These are phyloP conservation scores for Myioborus miniatus DNA, from an alignment of 2,797 vertebrate species.

Conservation along the genomic window DNA sequence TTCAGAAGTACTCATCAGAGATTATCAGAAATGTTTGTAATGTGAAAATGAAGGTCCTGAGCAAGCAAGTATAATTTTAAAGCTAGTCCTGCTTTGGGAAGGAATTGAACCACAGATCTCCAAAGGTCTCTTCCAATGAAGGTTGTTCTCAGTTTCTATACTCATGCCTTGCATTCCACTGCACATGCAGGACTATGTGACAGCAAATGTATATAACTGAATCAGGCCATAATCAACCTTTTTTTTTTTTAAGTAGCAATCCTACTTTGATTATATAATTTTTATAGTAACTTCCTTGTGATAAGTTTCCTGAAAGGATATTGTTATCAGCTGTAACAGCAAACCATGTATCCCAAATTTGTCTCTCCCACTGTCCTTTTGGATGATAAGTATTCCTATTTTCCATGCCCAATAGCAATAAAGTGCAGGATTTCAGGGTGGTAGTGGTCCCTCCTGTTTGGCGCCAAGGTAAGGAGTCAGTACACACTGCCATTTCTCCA, in stretches of 20 bases:
- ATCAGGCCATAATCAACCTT: not conserved
- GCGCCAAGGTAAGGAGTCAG: not conserved
- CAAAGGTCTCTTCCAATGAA: not conserved
- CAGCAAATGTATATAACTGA: not conserved
- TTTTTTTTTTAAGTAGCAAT: not conserved
- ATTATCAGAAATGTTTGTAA: not conserved
- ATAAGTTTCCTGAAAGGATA: not conserved
- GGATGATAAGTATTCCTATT: not conserved
- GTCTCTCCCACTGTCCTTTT: not conserved
- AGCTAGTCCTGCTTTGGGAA: not conserved
- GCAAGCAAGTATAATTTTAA: not conserved
- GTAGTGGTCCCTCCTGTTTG: fast-evolving
- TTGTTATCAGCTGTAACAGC: not conserved
- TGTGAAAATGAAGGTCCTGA: not conserved
- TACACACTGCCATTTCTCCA: not conserved
- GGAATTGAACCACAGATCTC: not conserved
- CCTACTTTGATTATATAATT: not conserved
- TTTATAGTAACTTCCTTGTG: not conserved
- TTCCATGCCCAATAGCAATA: not conserved
- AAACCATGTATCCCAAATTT: not conserved
- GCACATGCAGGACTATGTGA: not conserved
- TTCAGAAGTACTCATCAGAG: not conserved
- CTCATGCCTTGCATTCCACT: not conserved
- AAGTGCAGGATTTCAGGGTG: not conserved
- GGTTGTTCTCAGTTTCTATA: not conserved